Evolutionary conservation across 2,888 invertebrate species (phyloP), one percentile per base, ranked within the genome.

Genomic region (Arctia plantaginis): DNA sequence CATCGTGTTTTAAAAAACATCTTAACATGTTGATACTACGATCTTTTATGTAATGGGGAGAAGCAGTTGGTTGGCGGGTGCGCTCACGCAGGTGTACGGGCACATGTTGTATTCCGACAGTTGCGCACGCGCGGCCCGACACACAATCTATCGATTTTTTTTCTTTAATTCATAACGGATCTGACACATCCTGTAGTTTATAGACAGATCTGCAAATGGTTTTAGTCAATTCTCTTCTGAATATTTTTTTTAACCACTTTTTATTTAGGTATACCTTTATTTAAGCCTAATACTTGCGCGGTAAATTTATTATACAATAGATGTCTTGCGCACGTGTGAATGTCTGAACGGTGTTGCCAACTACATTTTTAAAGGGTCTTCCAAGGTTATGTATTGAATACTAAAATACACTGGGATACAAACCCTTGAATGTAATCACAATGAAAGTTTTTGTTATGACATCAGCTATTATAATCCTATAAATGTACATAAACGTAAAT

Each of bases 21-120:
- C 51, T 23, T 35, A 66, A 70, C 70, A 71, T 59, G 66, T 51
- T 23, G 47, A 67, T 82, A 82, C 72, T 77, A 72, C 77, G 68
- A 78, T 80, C 78, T 85, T 80, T 80, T 74, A 68, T 65, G 72
- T 70, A 78, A 82, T 80, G 77, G 77, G 82, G 78, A 72, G 72
- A 78, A 84, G 82, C 87, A 87, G 87, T 85, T 85, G 87, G 84
- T 75, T 70, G 80, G 72, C 81, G 84, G 83, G 79, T 85, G 87
- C 74, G 74, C 69, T 62, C 70, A 77, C 80, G 78, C 85, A 88
- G 87, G 87, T 89, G 88, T 84, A 73, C 80, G 33, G 67, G 80
- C 88, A 87, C 85, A 88, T 87, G 87, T 83, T 79, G 75, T 77
- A 76, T 77, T 71, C 75, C 80, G 73, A 75, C 80, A 77, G 80